Base-by-base conservation (phyloP, 2,113 vertebrate genomes). In the Tetrao urogallus region DNA sequence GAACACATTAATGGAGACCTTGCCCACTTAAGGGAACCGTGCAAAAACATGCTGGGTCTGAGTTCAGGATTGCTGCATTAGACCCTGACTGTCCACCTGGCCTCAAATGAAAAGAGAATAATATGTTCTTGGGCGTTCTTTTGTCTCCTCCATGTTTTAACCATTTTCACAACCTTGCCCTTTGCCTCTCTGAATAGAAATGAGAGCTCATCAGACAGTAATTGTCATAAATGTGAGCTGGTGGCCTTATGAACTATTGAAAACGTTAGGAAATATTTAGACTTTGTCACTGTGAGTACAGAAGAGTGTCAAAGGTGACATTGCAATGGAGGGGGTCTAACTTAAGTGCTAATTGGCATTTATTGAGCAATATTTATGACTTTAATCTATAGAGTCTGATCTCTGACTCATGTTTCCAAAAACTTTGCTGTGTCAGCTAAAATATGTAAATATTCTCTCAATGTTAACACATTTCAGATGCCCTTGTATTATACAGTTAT, bases 181-280 rank as follows among this genome's bases (percentile, higher is more conserved):
- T 97, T 96, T 96, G 95, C 50, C 79, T 80, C 72, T 52, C 72
- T 88, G 84, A 88, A 94, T 83, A 84, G 66, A 91, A 94, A 92
- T 88, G 73, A 95, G 63, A 94, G 25, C 70, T 96, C 66, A 84
- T 95, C 83, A 82, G 83, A 82, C 47, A 91, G 60, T 91, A 94
- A 82, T 88, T 93, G 86, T 90, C 82, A 96, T 84, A 94, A 92
- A 86, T 94, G 86, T 88, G 83, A 96, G 56, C 64, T 34, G 52
- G 56, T 93, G 48, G 69, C 57, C 72, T 86, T 94, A 93, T 60
- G 65, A 92, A 58, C 79, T 86, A 57, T 60, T 86, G 75, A 86
- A 95, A 94, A 92, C 60, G 30, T 89, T 89, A 79, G 43, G 36
- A 96, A 94, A 86, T 90, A 88, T 76, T 89, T 82, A 81, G 82